Base-by-base conservation (phyloP, 1,140 invertebrate genomes). In the Diploscapter pachys region DNA sequence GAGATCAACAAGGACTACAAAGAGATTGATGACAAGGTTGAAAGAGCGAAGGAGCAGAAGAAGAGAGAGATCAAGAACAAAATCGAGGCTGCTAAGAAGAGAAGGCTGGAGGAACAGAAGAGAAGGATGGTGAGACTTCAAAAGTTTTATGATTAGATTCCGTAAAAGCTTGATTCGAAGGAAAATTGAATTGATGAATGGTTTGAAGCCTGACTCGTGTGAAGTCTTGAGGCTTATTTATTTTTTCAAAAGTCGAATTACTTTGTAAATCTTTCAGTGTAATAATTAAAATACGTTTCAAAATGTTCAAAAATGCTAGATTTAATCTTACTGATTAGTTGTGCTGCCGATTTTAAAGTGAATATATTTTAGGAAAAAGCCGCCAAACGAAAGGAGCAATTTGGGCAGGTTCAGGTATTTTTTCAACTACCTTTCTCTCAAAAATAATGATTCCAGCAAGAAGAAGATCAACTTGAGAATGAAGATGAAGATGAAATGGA, bases 1-100 rank as follows among this genome's bases (percentile, higher is more conserved):
- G 75, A 75, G 0, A 66, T 78, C 11, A 67, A 59, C 50, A 68
- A 72, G 4, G 76, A 78, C 48, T 70, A 64, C 50, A 78, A 78
- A 50, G 49, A 31, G 3, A 54, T 78, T 31, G 76, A 78, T 9
- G 76, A 78, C 11, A 63, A 63, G 4, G 73, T 53, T 13, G 72
- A 71, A 54, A 57, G 70, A 59, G 71, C 70, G 57, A 78, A 78
- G 59, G 73, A 70, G 50, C 68, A 70, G 56, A 51, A 70, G 52
- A 70, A 50, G 48, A 59, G 68, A 59, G 68, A 70, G 63, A 61
- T 70, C 11, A 59, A 70, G 68, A 70, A 70, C 55, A 70, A 70
- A 13, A 70, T 70, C 55, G 63, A 70, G 13, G 55, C 59, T 49
- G 68, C 68, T 3, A 70, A 63, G 54, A 65, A 73, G 11, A 65